These are phyloP conservation scores for Artibeus jamaicensis DNA, from an alignment of 2,797 vertebrate genomes.

Conservation along the genomic window DNA sequence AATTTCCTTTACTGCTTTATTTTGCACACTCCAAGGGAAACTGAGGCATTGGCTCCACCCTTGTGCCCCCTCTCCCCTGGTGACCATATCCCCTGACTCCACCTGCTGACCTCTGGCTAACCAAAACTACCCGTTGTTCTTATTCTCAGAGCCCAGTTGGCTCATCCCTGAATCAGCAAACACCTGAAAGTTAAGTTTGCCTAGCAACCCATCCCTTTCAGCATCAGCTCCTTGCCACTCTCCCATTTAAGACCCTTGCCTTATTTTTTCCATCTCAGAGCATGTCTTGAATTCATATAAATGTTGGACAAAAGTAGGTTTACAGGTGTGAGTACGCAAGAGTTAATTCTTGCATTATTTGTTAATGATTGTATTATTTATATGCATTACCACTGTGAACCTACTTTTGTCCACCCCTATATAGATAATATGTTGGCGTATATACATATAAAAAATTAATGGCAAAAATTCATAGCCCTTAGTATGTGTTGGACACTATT, in stretches of 20 bases:
- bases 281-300: neutral
- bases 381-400: neutral
- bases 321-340: neutral
- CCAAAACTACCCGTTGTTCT: neutral
- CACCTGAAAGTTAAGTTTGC: neutral
- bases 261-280: neutral
- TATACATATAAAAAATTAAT: neutral
- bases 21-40: neutral
- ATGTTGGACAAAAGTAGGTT: neutral
- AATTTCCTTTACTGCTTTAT: neutral
- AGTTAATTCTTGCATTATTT: neutral
- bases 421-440: neutral
- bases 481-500: neutral
- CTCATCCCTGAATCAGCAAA: neutral
- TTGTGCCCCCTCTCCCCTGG: neutral
- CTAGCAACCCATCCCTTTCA: neutral
- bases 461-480: neutral
- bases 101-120: neutral
- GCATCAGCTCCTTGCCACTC: neutral
- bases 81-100: neutral
- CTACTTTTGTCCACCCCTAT: neutral
- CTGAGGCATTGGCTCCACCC: neutral
- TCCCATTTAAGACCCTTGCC: neutral
- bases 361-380: neutral
- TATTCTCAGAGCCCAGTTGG: neutral